These are phyloP conservation scores for Oreochromis mossambicus DNA, from an alignment of 2,797 vertebrate species.

Conservation along the genomic window DNA sequence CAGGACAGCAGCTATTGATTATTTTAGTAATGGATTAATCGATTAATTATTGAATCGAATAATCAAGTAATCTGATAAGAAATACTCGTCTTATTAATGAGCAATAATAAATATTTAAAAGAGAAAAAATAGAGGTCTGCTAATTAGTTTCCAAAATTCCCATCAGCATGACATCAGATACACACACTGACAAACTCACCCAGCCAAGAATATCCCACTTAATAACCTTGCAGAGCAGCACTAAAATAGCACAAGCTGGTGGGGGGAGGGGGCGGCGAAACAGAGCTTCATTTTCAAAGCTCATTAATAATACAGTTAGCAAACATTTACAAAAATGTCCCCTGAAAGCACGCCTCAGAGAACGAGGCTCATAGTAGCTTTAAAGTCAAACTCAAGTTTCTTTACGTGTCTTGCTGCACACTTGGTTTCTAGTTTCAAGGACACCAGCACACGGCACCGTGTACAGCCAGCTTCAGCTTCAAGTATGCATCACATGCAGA, in stretches of 20 bases:
- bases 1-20: not conserved
- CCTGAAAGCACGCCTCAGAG: not conserved
- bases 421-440: conserved; percentile 6
- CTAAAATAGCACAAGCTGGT: conserved; percentile 45
- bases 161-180: not conserved
- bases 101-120: not conserved
- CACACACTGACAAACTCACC: conserved; percentile 21
- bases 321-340: not conserved
- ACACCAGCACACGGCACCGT: not conserved
- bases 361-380: accelerated
- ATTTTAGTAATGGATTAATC: not conserved
- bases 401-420: not conserved
- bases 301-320: not conserved
- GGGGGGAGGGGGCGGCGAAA: conserved; percentile 11
- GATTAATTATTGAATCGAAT: not conserved
- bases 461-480: conserved; percentile 1
- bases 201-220: not conserved
- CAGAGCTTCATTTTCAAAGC: not conserved
- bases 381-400: not conserved
- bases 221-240: conserved; percentile 41
- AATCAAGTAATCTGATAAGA: not conserved
- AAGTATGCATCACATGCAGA: conserved; percentile 16
- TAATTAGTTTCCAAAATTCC: not conserved
- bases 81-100: not conserved
- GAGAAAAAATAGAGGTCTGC: accelerated